These are phyloP conservation scores for Coreius guichenoti DNA, from an alignment of 2,797 vertebrate genomes.

Conservation along the genomic window DNA sequence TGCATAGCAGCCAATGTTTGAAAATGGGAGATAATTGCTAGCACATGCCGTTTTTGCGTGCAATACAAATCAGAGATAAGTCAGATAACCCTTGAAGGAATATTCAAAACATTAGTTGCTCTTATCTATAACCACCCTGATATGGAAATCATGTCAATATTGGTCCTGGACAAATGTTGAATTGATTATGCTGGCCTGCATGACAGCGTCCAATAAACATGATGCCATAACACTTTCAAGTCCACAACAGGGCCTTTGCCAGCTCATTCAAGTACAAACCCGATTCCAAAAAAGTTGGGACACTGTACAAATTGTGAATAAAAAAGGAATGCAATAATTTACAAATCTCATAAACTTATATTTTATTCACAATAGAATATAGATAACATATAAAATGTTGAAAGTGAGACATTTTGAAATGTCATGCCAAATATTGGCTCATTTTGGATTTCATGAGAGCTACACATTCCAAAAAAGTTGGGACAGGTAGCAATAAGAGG, in stretches of 20 bases:
- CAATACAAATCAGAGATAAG: no score
- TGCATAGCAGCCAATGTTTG: not conserved
- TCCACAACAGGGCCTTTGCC: not conserved
- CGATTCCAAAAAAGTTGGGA: no score
- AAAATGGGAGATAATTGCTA: not conserved
- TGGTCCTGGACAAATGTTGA: not conserved
- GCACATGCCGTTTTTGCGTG: not conserved
- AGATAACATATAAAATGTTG: no score
- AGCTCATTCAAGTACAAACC: conserved; percentile 23
- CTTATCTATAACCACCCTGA: not conserved
- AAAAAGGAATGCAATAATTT: no score
- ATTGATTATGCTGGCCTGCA: conserved; percentile 5
- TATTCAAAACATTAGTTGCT: not conserved
- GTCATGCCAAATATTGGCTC: no score
- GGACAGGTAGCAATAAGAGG: no score
- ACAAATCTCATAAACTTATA: no score
- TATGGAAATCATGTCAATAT: not conserved
- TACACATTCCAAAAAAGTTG: no score
- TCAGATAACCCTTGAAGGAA: conserved; percentile 2
- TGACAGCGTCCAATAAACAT: conserved; percentile 25
- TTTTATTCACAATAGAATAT: no score
- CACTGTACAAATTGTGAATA: no score
- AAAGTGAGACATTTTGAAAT: no score
- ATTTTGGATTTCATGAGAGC: no score
- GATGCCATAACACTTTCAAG: conserved; percentile 21